Evolutionary conservation across 2,888 invertebrate species (phyloP), one percentile per base, ranked within the genome.

Genomic region (Megaustenia siamemsis): DNA sequence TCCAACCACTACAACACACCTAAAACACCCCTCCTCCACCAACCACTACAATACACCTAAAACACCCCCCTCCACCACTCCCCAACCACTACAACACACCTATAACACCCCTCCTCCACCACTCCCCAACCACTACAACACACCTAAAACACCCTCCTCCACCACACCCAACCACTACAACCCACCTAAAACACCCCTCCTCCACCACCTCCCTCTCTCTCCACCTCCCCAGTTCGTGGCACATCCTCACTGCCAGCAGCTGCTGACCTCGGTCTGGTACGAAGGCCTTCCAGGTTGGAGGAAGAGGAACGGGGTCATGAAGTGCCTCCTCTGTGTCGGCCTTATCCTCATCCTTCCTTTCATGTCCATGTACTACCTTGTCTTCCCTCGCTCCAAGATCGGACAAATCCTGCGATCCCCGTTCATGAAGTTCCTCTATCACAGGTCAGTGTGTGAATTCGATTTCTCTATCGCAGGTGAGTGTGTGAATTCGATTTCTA

Each of bases 371-470:
- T 94, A 94, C 91, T 95, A 95, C 86, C 91, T 95, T 80, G 92
- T 95, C 76, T 93, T 94, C 86, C 95, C 95, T 4, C 93, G 94
- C 73, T 94, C 94, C 77, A 92, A 93, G 82, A 91, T 95, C 40
- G 95, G 95, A 6, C 93, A 94, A 87, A 92, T 95, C 60, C 93
- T 95, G 6, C 93, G 95, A 15, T 95, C 94, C 63, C 95, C 95
- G 0, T 95, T 95, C 92, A 95, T 95, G 95, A 95, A 95, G 92
- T 95, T 95, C 90, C 93, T 95, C 86, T 95, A 95, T 90, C 95
- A 95, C 93, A 94, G 84, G 84, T 79, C 60, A 24, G 78, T 71
- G 28, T 63, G 49, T 49, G 15, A 49, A n/a, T n/a, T n/a, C n/a
- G n/a, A n/a, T n/a, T n/a, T 12, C 12, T 18, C 49, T n/a, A n/a